Base-by-base conservation (phyloP, 2,113 vertebrate genomes). In the Chaenocephalus aceratus region DNA sequence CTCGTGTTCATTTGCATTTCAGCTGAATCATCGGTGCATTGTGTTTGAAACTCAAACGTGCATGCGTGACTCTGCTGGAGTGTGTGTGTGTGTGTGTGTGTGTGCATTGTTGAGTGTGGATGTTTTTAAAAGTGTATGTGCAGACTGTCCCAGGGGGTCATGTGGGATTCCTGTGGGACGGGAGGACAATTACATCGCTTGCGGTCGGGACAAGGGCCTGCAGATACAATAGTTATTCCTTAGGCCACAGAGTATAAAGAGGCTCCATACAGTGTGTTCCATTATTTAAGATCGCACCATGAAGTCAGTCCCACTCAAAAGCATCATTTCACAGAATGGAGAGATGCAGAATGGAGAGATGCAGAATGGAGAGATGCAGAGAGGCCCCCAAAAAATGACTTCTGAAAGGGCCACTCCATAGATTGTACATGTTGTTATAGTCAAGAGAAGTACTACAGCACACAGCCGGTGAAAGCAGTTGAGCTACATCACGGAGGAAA, bases 1-100 rank as follows among this genome's bases (percentile, higher is more conserved):
- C 79, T 87, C 81, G 73, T 93, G 91, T 94, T 86, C 84, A 87
- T 92, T 90, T 85, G 86, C 81, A 83, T 89, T 86, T 87, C 76
- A 77, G 74, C 77, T 61, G n/a, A 75, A 65, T 80, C 36, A 7
- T 83, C 63, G 57, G 80, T 48, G 76, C 36, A 41, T 41, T 41
- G 36, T 41, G 6, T 41, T 41, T 46, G 72, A 79, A 85, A 67
- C 13, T 15, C 46, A 66, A 45, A 63, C 36, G 7, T 41, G 36
- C 36, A 41, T 41, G 36, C 7, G 36, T 41, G 36, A 41, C 36
- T 30, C 15, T 13, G 34, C 5, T 60, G 41, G 64, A 21, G 44
- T 3, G 21, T 21, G 48, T 26, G 34, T 26, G 34, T n/a, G n/a
- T n/a, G 44, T 3, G 21, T 21, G 48, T 26, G 34, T 51, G 54